These are phyloP conservation scores for Pipistrellus nathusii DNA, from an alignment of 2,797 vertebrate genomes.

Conservation along the genomic window DNA sequence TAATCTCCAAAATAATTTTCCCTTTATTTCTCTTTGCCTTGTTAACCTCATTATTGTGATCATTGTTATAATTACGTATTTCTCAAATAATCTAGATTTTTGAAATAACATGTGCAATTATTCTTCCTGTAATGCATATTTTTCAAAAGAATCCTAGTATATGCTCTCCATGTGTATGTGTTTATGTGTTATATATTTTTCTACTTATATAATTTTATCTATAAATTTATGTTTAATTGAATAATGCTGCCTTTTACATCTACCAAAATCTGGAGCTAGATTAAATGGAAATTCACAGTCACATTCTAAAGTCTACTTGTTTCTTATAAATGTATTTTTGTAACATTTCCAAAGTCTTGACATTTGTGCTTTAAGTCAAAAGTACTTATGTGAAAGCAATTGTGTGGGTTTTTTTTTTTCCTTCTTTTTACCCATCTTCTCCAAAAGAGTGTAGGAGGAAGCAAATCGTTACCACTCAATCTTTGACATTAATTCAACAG, in stretches of 20 bases:
- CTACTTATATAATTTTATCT: not conserved
- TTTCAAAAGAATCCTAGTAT: not conserved
- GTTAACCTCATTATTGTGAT: not conserved
- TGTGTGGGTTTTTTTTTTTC: not conserved
- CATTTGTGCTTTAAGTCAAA: slow-evolving; percentile 53
- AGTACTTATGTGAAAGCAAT: slow-evolving; percentile 19
- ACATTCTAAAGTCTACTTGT: slow-evolving; percentile 22
- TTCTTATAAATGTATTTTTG: slow-evolving; percentile 38
- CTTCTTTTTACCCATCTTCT: not conserved
- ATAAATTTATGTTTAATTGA: not conserved
- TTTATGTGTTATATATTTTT: not conserved
- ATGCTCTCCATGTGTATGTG: not conserved
- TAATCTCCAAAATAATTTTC: not conserved
- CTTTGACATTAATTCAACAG: slow-evolving; percentile 59
- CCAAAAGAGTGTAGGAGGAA: slow-evolving; percentile 48
- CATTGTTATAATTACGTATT: not conserved
- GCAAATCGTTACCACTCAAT: slow-evolving; percentile 8
- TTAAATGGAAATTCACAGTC: not conserved
- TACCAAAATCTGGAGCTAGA: not conserved
- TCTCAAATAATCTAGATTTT: slow-evolving; percentile 4
- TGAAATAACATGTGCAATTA: not conserved
- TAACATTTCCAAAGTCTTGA: not conserved
- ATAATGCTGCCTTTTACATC: not conserved
- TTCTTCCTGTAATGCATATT: not conserved
- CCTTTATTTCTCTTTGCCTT: not conserved